Conservation (phyloP, 2,888 invertebrate genomes). For the Melanchra persicariae region DNA sequence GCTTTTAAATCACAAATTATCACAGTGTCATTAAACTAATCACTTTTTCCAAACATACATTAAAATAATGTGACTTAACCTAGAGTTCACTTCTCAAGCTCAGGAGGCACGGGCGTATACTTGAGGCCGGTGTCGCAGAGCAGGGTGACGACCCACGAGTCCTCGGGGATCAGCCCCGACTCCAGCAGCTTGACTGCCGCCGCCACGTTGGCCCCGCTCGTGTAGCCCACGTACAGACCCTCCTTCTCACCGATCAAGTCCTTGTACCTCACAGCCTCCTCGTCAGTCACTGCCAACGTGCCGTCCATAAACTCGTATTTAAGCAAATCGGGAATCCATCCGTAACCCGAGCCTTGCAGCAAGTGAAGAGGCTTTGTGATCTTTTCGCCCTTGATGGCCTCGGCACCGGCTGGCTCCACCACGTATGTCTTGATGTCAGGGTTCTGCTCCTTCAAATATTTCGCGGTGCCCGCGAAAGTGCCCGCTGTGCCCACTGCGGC, state of each 20-base stretch:
- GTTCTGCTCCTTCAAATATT: conserved; percentile 84
- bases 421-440: conserved; percentile 80
- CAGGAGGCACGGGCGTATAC: conserved; percentile 82
- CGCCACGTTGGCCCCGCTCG: conserved; percentile 86
- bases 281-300: conserved; percentile 83
- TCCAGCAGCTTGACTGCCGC: conserved; percentile 84
- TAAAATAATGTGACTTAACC: conserved; percentile 9
- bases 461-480: conserved; percentile 83
- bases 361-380: conserved; percentile 86
- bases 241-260: conserved; percentile 83
- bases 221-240: conserved; percentile 86
- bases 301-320: conserved; percentile 84
- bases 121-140: conserved; percentile 85
- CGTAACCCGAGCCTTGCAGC: conserved; percentile 87
- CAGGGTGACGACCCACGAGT: conserved; percentile 85
- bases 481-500: conserved; percentile 86
- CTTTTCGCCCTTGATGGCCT: conserved; percentile 83
- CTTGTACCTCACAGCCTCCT: conserved; percentile 82
- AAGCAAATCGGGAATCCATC: conserved; percentile 83
- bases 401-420: conserved; percentile 85
- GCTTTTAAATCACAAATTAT: conserved; percentile 24
- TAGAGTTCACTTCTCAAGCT: conserved; percentile 60
- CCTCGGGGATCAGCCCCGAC: conserved; percentile 81
- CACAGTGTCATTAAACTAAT: conserved; percentile 1
- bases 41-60: conserved; percentile 4